phyloP scores from a whole-genome alignment of 2,888 invertebrate genomes.

The Drosophila falleni region DNA sequence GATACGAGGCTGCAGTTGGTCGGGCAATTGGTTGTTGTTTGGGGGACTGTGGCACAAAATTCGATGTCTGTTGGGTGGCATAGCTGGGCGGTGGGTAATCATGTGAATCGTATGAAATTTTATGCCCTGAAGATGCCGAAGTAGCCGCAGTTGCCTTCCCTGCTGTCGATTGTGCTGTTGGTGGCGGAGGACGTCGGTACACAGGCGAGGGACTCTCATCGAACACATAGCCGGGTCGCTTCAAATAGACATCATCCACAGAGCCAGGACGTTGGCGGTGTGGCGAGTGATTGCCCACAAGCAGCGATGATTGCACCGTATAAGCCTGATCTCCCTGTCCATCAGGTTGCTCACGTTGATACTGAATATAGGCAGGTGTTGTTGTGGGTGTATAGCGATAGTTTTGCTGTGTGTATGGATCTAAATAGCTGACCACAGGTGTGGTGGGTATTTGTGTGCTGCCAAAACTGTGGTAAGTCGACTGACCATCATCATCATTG shows the following conservation, averaged over 20 bases:
- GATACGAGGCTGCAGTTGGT: conserved; percentile 30
- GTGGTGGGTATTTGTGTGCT: conserved; percentile 69
- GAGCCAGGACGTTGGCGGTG: conserved; percentile 26
- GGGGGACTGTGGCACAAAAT: conserved; percentile 61
- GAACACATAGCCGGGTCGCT: conserved; percentile 81
- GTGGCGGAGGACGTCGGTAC: conserved; percentile 59
- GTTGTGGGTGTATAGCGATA: conserved; percentile 63
- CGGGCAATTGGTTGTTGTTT: conserved; percentile 3
- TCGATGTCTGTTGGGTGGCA: conserved; percentile 70
- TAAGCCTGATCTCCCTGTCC: conserved; percentile 71
- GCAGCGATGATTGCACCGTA: conserved; percentile 81
- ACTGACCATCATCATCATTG: conserved; percentile 28
- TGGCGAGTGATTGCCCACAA: conserved; percentile 65
- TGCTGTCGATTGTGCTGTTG: conserved; percentile 27
- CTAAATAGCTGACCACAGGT: conserved; percentile 79
- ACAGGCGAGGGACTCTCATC: conserved; percentile 69
- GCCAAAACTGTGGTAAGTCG: conserved; percentile 36
- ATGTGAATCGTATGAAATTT: conserved; percentile 83
- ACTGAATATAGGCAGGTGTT: conserved; percentile 52
- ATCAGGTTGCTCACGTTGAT: conserved; percentile 57
- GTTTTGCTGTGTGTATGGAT: conserved; percentile 81
- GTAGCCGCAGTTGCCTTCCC: conserved; percentile 29
- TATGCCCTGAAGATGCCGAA: conserved; percentile 51
- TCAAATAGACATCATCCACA: conserved; percentile 59
- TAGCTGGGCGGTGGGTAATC: conserved; percentile 84